These are phyloP conservation scores for Pygmarrhopalites habei DNA, from an alignment of 1,140 invertebrate species.

Conservation along the genomic window DNA sequence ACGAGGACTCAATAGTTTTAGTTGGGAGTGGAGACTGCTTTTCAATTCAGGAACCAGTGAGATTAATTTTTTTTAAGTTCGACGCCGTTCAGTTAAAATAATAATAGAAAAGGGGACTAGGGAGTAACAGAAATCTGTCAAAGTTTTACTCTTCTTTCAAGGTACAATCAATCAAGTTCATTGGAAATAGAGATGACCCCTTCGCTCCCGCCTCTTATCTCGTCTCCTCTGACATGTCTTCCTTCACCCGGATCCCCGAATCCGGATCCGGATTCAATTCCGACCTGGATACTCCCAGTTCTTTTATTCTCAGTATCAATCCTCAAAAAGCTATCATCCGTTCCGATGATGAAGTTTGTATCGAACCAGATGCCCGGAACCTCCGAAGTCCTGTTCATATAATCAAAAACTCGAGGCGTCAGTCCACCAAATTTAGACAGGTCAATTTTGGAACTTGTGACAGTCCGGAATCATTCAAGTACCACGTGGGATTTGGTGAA, in stretches of 20 bases:
- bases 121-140: too few relatives aligned
- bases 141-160: not conserved
- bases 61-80: not conserved
- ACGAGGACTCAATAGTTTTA: not conserved
- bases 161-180: constrained; percentile 11
- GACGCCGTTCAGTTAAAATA: too few relatives aligned
- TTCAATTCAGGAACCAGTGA: not conserved
- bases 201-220: constrained; percentile 6
- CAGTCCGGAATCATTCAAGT: too few relatives aligned
- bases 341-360: constrained; percentile 1
- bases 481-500: too few relatives aligned
- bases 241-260: not conserved
- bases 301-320: constrained; percentile 7
- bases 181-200: constrained; percentile 11
- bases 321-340: constrained; percentile 5
- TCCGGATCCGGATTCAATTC: not conserved
- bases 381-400: constrained; percentile 9
- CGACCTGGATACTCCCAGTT: not conserved
- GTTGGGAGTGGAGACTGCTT: constrained; percentile 14
- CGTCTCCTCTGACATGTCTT: not conserved
- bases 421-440: too few relatives aligned
- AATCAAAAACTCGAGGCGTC: not conserved
- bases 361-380: not conserved
- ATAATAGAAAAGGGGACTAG: too few relatives aligned
- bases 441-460: too few relatives aligned